Conservation (phyloP, 2,113 vertebrate genomes). For the Menura novaehollandiae region DNA sequence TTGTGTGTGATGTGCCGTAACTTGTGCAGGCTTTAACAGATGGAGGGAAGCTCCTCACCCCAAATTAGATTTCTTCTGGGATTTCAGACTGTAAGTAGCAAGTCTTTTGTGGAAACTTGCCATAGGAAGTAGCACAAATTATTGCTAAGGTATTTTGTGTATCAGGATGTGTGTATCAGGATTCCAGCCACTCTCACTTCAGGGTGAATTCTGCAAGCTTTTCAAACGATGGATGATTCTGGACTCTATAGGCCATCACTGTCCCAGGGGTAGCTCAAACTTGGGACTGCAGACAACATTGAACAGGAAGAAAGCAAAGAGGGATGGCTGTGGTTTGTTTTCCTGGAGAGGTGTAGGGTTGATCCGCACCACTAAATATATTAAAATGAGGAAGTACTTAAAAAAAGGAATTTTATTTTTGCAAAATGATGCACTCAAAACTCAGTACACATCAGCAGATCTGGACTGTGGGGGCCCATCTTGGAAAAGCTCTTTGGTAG, state of each 20-base stretch:
- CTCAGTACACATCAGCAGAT: background rate
- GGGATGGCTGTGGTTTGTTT: background rate
- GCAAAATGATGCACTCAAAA: background rate
- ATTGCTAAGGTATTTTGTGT: background rate
- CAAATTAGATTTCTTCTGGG: background rate
- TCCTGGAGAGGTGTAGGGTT: background rate
- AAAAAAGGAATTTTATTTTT: background rate
- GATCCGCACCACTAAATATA: background rate
- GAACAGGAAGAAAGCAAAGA: background rate
- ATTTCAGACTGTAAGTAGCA: background rate
- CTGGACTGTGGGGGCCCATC: background rate
- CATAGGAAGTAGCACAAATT: background rate
- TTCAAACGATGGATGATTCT: background rate
- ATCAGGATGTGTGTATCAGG: background rate
- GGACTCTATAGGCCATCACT: background rate
- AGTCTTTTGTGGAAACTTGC: background rate
- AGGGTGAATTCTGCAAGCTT: background rate
- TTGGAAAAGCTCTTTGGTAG: background rate
- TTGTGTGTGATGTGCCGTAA: background rate
- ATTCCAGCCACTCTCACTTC: background rate
- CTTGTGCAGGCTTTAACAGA: background rate
- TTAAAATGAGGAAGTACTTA: background rate
- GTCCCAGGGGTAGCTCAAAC: background rate
- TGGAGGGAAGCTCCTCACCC: background rate
- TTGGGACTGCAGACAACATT: background rate